Evolutionary conservation across 2,888 invertebrate genomes (phyloP).

Genomic region (Phyllotreta striolata): DNA sequence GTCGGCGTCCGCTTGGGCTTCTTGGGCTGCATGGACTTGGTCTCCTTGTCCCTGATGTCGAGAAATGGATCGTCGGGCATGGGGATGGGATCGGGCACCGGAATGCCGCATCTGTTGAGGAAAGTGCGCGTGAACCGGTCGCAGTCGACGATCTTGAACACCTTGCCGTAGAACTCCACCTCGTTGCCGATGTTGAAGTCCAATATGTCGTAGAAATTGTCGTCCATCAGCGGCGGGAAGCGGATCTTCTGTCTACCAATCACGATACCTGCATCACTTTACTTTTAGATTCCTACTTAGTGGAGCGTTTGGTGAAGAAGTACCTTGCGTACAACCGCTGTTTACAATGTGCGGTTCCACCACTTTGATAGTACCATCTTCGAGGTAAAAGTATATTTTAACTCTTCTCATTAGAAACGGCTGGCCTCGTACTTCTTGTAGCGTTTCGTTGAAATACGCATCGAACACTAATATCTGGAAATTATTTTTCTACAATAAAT

Average conservation of each 20-base stretch:
- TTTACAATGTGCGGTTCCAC: conserved; percentile 82
- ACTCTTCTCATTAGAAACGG: conserved; percentile 79
- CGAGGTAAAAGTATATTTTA: conserved; percentile 85
- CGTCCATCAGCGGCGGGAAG: conserved; percentile 74
- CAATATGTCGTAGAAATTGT: conserved; percentile 81
- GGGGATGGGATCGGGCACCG: conserved; percentile 75
- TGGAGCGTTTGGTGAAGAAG: not conserved
- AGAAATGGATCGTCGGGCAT: conserved; percentile 66
- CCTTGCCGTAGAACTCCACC: conserved; percentile 81
- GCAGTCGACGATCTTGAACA: conserved; percentile 83
- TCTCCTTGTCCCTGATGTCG: conserved; percentile 60
- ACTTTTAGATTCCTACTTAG: not conserved
- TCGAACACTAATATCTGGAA: conserved; percentile 77
- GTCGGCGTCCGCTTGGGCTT: conserved; percentile 64
- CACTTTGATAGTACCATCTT: conserved; percentile 92
- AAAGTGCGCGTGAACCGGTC: conserved; percentile 88
- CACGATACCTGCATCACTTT: conserved; percentile 70
- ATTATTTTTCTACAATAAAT: conserved; percentile 15
- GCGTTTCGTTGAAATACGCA: conserved; percentile 81
- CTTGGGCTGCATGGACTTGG: conserved; percentile 56
- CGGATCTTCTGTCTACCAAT: conserved; percentile 85
- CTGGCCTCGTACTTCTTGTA: conserved; percentile 75
- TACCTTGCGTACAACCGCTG: conserved; percentile 86
- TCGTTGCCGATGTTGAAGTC: conserved; percentile 88
- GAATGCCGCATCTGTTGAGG: conserved; percentile 83